Percentiles rank a stretch among this genome's conserved stretches.
phyloP scores from a whole-genome alignment of 1,140 invertebrate genomes.

The Scaptomyza pallida region DNA sequence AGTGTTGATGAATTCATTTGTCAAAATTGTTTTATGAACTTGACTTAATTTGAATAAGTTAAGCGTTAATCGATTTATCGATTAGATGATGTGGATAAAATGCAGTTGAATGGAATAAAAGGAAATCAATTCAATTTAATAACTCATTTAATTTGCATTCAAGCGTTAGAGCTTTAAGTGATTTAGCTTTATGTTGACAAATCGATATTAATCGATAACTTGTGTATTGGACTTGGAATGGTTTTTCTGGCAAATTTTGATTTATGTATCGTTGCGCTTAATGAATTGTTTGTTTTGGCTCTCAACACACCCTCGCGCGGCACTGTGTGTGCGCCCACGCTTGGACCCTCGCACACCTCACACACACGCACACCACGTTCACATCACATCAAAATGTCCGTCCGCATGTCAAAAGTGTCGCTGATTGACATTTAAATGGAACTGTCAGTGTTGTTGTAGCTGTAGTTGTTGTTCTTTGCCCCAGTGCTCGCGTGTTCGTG shows the following conservation, averaged over 20 bases:
- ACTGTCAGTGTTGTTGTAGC: slow-evolving; percentile 50
- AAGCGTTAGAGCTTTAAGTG: too few species aligned
- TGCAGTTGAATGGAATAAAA: too few species aligned
- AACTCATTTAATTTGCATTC: too few species aligned
- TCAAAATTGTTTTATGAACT: slow-evolving; percentile 73
- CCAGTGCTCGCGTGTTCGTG: slow-evolving; percentile 26
- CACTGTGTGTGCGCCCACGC: too few species aligned
- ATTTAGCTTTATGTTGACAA: background rate
- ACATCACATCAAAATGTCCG: slow-evolving; percentile 29
- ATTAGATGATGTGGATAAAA: too few species aligned
- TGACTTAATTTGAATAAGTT: slow-evolving; percentile 49
- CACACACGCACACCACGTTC: slow-evolving; percentile 7
- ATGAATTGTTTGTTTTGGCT: slow-evolving; percentile 2
- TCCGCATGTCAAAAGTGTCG: slow-evolving; percentile 46
- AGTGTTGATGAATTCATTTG: slow-evolving; percentile 82
- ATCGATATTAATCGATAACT: background rate
- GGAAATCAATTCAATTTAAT: too few species aligned
- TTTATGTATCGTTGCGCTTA: background rate
- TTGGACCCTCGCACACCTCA: background rate
- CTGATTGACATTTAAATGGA: slow-evolving; percentile 68
- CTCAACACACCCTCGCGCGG: background rate
- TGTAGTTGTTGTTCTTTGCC: slow-evolving; percentile 23
- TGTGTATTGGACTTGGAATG: too few species aligned
- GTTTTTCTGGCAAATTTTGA: background rate
- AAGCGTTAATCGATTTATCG: background rate